A percentile compares a stretch with the other conserved stretches of the same genome.
These are phyloP conservation scores for Drosophila nigromelanica DNA, from an alignment of 1,140 invertebrate genomes.

Conservation along the genomic window DNA sequence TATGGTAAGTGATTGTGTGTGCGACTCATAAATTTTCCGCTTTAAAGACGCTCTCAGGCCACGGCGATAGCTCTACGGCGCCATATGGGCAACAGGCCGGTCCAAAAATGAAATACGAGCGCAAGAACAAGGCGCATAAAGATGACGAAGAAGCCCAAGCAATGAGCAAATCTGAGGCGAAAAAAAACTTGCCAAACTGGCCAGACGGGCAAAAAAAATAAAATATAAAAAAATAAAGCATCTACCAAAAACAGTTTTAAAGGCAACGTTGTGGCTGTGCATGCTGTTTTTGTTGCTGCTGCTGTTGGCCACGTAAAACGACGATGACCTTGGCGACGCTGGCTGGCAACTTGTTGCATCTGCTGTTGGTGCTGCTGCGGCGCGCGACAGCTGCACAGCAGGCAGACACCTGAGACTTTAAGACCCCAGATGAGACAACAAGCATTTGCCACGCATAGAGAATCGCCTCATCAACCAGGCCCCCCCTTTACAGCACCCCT, in stretches of 20 bases:
- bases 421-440: constrained; percentile 59
- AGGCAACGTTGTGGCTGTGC: constrained; percentile 29
- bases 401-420: constrained; percentile 44
- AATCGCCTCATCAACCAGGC: constrained; percentile 18
- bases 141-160: constrained; percentile 67
- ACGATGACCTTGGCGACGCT: constrained; percentile 76
- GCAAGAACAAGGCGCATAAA: constrained; percentile 52
- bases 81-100: constrained; percentile 61
- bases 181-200: constrained; percentile 71
- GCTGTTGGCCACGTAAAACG: constrained; percentile 66
- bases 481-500: not conserved
- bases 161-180: constrained; percentile 34
- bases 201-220: constrained; percentile 48
- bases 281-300: constrained; percentile 21
- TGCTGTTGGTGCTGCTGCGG: constrained; percentile 40
- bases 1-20: constrained; percentile 48
- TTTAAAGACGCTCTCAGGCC: constrained; percentile 50
- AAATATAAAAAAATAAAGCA: constrained; percentile 41
- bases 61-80: constrained; percentile 66
- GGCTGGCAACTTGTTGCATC: constrained; percentile 74
- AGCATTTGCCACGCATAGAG: constrained; percentile 39
- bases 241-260: constrained; percentile 63
- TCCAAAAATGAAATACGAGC: constrained; percentile 73
- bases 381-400: constrained; percentile 50
- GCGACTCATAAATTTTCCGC: constrained; percentile 71